Conservation (phyloP, 2,797 vertebrate genomes). For the Morelia viridis region DNA sequence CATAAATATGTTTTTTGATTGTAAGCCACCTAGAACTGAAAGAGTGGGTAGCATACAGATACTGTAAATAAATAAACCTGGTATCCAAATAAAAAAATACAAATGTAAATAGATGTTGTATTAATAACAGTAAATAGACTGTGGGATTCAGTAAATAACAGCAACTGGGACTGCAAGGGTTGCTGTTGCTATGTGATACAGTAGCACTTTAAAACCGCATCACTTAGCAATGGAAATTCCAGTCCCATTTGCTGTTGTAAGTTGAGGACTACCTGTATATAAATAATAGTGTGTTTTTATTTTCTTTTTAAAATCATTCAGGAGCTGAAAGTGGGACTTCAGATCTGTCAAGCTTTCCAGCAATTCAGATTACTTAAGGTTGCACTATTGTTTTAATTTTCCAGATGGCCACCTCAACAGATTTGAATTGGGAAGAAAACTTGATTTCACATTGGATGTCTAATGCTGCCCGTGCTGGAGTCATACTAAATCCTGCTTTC, state of each 20-base stretch:
- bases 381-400: slow-evolving; percentile 42
- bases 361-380: slow-evolving; percentile 27
- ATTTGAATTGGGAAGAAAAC: slow-evolving; percentile 72
- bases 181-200: not conserved
- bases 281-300: not conserved
- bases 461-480: slow-evolving; percentile 81
- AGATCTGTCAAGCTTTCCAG: not conserved
- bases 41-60: not conserved
- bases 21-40: not conserved
- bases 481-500: slow-evolving; percentile 78
- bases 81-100: not conserved
- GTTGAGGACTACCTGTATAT: not conserved
- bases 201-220: not conserved
- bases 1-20: not conserved
- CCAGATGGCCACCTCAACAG: slow-evolving; percentile 82
- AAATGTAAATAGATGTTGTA: not conserved
- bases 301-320: slow-evolving; percentile 43
- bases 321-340: slow-evolving; percentile 26
- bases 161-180: not conserved
- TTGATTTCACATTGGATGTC: slow-evolving; percentile 83
- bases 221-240: not conserved
- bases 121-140: no score
- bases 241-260: not conserved
- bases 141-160: not conserved
- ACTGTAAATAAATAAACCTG: not conserved